phyloP scores from a whole-genome alignment of 2,113 vertebrate genomes.

The Mus spicilegus region DNA sequence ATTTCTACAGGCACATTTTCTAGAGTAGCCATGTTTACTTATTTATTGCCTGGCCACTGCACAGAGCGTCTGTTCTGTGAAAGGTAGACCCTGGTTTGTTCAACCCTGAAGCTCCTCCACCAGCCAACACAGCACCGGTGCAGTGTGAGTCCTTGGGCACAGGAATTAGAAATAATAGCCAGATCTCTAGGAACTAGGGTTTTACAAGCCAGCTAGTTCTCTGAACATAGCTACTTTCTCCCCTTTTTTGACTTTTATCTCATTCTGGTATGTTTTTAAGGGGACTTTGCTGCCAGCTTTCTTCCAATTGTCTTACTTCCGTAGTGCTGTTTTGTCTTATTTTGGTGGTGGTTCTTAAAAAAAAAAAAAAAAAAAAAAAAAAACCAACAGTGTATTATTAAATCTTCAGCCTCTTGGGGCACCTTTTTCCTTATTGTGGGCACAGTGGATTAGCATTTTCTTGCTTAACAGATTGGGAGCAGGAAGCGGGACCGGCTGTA shows the following conservation, averaged over 20 bases:
- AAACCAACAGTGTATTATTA: conserved; percentile 20
- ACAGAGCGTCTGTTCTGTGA: fast-evolving
- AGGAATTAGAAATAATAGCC: background rate
- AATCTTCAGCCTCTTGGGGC: background rate
- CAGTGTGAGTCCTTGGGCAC: background rate
- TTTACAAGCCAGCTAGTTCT: background rate
- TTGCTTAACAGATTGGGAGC: conserved; percentile 27
- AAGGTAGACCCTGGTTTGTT: background rate
- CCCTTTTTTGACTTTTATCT: conserved; percentile 16
- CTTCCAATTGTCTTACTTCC: background rate
- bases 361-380: background rate
- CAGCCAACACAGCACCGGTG: fast-evolving
- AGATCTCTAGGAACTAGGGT: background rate
- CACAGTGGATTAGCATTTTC: background rate
- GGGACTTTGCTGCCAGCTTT: background rate
- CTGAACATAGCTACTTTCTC: background rate
- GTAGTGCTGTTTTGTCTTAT: background rate
- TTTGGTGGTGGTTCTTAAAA: background rate
- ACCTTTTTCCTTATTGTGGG: background rate
- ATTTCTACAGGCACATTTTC: background rate
- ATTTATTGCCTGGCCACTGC: background rate
- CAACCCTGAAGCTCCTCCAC: too few relatives aligned
- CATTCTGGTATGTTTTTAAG: background rate
- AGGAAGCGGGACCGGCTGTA: background rate
- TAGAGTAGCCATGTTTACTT: background rate